phyloP scores from a whole-genome alignment of 2,797 vertebrate genomes.

The Characodon lateralis region DNA sequence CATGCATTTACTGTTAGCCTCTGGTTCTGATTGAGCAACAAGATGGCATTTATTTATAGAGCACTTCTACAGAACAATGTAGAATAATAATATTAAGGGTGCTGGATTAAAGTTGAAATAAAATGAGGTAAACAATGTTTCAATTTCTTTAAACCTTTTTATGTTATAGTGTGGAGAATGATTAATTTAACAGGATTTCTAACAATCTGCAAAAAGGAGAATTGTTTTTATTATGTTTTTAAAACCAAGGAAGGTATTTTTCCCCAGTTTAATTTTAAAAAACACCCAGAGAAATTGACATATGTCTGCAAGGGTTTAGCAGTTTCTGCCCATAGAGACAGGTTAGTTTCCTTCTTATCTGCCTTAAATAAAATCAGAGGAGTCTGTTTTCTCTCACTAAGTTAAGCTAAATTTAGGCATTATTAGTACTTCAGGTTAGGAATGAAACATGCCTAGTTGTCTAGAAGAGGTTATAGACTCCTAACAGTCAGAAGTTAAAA shows the following conservation, averaged over 20 bases:
- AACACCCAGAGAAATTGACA: background rate
- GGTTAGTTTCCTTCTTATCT: too few relatives aligned
- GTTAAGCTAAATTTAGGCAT: too few relatives aligned
- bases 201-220: background rate
- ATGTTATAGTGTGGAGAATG: background rate
- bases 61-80: background rate
- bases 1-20: background rate
- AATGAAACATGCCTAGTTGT: too few relatives aligned
- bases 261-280: too few relatives aligned
- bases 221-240: background rate
- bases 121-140: background rate
- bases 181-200: background rate
- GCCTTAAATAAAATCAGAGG: too few relatives aligned
- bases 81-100: background rate
- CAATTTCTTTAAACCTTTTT: background rate
- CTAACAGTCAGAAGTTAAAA: too few relatives aligned
- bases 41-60: conserved; percentile 3
- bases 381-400: too few relatives aligned
- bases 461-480: too few relatives aligned
- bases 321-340: background rate
- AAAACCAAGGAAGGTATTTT: background rate
- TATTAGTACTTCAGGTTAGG: too few relatives aligned
- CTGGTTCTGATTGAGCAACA: conserved; percentile 16
- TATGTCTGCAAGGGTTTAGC: background rate
- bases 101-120: background rate